Evolutionary conservation across 2,113 vertebrate genomes (phyloP), one percentile per base, ranked within the genome.

Genomic region (Hippopotamus amphibius): DNA sequence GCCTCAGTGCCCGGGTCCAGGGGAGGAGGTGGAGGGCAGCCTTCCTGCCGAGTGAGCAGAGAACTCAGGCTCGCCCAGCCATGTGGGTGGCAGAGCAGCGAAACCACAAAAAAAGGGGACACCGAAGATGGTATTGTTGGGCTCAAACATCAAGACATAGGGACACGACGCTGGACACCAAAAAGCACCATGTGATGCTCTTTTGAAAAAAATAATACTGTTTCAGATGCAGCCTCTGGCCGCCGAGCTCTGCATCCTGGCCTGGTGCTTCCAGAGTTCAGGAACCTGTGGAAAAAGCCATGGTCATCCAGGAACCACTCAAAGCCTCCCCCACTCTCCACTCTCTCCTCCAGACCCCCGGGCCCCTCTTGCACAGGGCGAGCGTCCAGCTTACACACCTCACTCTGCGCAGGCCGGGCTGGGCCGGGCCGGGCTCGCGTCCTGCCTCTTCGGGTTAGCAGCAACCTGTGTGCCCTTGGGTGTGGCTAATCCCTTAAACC

Each of bases 401-500:
- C 37, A 37, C 37, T 37, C 37, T 37, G 37, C 37, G 37, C 37
- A 37, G 37, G 37, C 37, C 37, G 37, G 16, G 13, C 24, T 3
- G 30, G 7, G 37, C 72, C 17, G 61, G 69, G 1, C 66, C 24
- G 53, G 2, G 8, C 41, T n/a, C 12, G 13, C 28, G 11, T 1
- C 6, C 74, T 50, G 30, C 30, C 46, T 72, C 79, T 77, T 80
- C 48, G 28, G 10, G n/a, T 68, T 57, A 72, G 22, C 48, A 68
- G 85, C 7, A 74, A 33, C 55, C 69, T 66, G 21, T n/a, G 14
- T 33, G 6, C 83, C 33, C 86, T 81, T 59, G 63, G 37, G 37
- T 26, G 81, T 71, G 89, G 50, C 82, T 90, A 74, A 50, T 66
- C 46, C n/a, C 92, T 82, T 71, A 79, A 48, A 66, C 85, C 85